phyloP scores from a whole-genome alignment of 2,113 vertebrate genomes.

The Arenaria interpres region DNA sequence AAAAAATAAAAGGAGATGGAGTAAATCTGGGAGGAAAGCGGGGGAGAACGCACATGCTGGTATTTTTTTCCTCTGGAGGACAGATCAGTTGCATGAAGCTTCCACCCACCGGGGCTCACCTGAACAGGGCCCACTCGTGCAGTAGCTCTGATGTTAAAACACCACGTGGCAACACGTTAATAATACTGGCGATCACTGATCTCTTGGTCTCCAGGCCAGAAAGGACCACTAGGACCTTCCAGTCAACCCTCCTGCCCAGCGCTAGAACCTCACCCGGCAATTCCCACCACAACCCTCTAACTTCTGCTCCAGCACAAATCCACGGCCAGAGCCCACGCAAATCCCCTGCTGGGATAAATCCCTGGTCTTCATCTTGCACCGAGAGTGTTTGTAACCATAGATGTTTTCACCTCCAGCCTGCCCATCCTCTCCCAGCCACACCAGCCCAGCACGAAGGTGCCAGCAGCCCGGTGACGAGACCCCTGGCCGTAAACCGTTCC shows the following conservation, averaged over 20 bases:
- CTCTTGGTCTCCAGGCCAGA: background rate
- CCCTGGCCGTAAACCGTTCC: background rate
- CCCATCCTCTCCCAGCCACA: background rate
- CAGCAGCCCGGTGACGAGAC: background rate
- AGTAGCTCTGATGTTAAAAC: conserved; percentile 28
- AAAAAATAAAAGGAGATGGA: conserved; percentile 31
- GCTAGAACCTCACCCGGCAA: background rate
- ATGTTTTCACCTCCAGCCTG: fast-evolving
- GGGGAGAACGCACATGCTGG: background rate
- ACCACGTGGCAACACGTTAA: background rate
- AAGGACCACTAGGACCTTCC: background rate
- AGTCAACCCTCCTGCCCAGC: background rate
- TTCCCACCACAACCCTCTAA: background rate
- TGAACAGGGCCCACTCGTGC: background rate
- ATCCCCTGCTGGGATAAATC: background rate
- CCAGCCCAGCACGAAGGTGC: fast-evolving
- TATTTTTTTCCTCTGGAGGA: background rate
- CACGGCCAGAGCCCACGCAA: background rate
- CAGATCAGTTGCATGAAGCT: background rate
- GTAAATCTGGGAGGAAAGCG: background rate
- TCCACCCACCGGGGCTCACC: background rate
- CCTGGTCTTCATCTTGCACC: background rate
- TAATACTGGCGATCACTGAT: background rate
- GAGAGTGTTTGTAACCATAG: fast-evolving
- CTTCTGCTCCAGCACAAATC: background rate